Conservation (phyloP, 2,888 invertebrate species). For the Trimorus sp. region DNA sequence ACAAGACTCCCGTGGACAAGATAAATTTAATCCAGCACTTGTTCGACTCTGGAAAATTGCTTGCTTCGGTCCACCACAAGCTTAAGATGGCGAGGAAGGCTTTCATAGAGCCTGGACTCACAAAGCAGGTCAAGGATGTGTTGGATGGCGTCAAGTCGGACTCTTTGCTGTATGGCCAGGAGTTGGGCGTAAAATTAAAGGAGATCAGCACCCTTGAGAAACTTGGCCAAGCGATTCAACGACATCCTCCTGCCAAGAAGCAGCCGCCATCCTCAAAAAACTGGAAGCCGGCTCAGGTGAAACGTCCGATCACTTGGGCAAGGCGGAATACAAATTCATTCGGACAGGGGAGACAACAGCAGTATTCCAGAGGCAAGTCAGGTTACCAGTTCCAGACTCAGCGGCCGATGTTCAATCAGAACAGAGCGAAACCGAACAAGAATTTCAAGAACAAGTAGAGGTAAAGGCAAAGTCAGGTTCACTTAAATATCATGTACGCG, state of each 20-base stretch:
- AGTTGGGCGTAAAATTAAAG: constrained; percentile 22
- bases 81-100: constrained; percentile 16
- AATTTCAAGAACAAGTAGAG: constrained; percentile 19
- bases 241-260: constrained; percentile 4
- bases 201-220: constrained; percentile 18
- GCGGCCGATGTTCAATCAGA: not conserved
- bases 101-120: constrained; percentile 14
- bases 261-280: constrained; percentile 11
- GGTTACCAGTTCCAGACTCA: constrained; percentile 3
- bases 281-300: constrained; percentile 16
- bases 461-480: constrained; percentile 37
- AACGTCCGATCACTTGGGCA: constrained; percentile 28
- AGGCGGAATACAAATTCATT: constrained; percentile 9
- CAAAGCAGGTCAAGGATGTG: constrained; percentile 15
- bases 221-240: not conserved
- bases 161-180: constrained; percentile 24
- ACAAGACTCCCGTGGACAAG: constrained; percentile 18
- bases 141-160: constrained; percentile 21
- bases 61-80: constrained; percentile 5
- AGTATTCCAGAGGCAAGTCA: constrained; percentile 3
- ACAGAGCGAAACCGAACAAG: constrained; percentile 10
- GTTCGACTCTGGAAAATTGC: constrained; percentile 28
- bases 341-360: constrained; percentile 29
- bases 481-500: constrained; percentile 17
- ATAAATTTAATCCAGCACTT: constrained; percentile 6